Evolutionary conservation across 2,888 invertebrate genomes (phyloP).

Genomic region (Teinopalpus imperialis): DNA sequence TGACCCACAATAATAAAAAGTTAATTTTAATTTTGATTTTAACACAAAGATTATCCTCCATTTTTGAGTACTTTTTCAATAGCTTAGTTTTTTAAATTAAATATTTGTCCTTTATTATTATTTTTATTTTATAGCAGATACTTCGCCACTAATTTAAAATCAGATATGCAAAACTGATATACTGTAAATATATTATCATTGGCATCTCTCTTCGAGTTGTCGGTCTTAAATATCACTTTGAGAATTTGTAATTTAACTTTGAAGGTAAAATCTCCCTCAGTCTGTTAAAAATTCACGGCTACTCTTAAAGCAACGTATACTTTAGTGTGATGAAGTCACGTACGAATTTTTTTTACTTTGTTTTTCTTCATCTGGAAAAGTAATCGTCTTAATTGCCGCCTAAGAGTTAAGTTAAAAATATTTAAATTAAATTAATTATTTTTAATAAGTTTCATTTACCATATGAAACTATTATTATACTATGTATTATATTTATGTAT

Average conservation of each 20-base stretch:
- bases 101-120: too few relatives aligned
- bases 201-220: neutral
- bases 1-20: too few relatives aligned
- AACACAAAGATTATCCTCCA: too few relatives aligned
- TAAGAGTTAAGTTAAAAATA: constrained; percentile 7
- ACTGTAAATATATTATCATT: neutral
- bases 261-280: constrained; percentile 60
- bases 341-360: constrained; percentile 34
- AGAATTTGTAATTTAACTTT: constrained; percentile 70
- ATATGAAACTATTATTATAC: too few relatives aligned
- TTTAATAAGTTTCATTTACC: too few relatives aligned
- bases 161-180: neutral
- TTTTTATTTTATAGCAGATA: too few relatives aligned
- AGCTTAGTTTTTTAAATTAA: too few relatives aligned
- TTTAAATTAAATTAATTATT: too few relatives aligned
- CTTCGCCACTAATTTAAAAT: too few relatives aligned
- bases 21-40: too few relatives aligned
- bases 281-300: constrained; percentile 57
- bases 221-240: constrained; percentile 50
- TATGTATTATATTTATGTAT: too few relatives aligned
- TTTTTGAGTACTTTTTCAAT: too few relatives aligned
- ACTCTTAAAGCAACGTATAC: constrained; percentile 50
- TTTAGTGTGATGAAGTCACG: constrained; percentile 63
- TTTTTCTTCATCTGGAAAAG: constrained; percentile 17
- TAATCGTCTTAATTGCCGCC: constrained; percentile 18